phyloP scores from a whole-genome alignment of 2,797 vertebrate species.

The Hipposideros larvatus region DNA sequence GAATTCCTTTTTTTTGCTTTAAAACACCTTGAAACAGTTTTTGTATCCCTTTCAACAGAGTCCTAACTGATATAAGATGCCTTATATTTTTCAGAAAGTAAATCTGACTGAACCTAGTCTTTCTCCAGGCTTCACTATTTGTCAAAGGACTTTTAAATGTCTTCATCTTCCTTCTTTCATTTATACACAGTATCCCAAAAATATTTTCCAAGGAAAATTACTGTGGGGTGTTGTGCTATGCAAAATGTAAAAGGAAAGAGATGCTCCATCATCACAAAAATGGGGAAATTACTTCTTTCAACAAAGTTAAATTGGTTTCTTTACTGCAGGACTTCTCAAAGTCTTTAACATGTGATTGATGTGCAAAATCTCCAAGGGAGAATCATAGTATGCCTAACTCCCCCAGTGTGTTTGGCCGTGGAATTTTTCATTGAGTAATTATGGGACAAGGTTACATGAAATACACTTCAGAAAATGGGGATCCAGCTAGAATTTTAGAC shows the following conservation, averaged over 20 bases:
- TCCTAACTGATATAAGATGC: background rate
- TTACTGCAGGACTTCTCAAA: background rate
- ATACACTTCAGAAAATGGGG: conserved; percentile 1
- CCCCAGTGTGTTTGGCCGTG: background rate
- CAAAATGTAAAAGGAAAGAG: background rate
- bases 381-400: background rate
- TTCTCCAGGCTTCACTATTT: background rate
- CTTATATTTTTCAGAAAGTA: conserved; percentile 43
- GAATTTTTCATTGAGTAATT: conserved; percentile 16
- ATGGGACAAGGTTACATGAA: background rate
- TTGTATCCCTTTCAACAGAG: background rate
- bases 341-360: background rate
- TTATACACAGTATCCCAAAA: background rate
- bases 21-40: background rate
- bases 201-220: background rate
- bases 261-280: background rate
- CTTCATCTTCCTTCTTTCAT: background rate
- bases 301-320: background rate
- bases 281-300: conserved; percentile 4
- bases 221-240: background rate
- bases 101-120: background rate
- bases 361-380: background rate
- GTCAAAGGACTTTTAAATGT: background rate
- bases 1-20: background rate
- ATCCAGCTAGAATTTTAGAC: conserved; percentile 19